Evolutionary conservation across 2,113 vertebrate species (phyloP), one percentile per base, ranked within the genome.

Genomic region (Pleuronectes platessa): DNA sequence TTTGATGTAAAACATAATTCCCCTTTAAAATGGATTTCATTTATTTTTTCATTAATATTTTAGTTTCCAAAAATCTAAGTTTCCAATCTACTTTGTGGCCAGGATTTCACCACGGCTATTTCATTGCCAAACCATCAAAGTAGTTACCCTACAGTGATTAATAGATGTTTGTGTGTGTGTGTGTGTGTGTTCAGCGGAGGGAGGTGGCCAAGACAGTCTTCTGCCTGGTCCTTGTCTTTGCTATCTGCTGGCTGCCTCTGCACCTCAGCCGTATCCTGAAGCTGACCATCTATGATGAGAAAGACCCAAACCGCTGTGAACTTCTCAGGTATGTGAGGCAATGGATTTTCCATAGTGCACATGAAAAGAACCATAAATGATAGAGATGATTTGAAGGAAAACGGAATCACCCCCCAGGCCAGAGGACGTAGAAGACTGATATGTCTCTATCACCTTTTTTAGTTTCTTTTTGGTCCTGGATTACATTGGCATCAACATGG

Each of bases 171-270:
- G 69, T 79, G 42, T 69, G 65, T 93, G 42, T 69, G 65, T 93
- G 13, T 84, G 75, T 79, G 24, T 68, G 68, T 71, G 55, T 78
- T 68, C 92, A 99, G 98, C 95, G 98, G 86, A 95, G 97, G 40
- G 98, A 99, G 84, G 97, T 99, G 81, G 98, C 98, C 18, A 99
- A 97, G 93, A 99, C 97, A 0, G 97, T 99, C 0, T 99, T 99
- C 89, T 99, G 97, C 67, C 93, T 99, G 86, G 98, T 99, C 68
- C 90, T 99, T 59, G 96, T 99, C 61, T 99, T 99, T 71, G 96
- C 96, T 21, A 89, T 99, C 56, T 99, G 98, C 72, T 99, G 98
- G 98, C 94, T 99, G 47, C 98, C 98, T 15, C 97, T 99, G 65
- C 96, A 99, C 66, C 93, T 99, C 84, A 97, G 97, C 88, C 96